These are phyloP conservation scores for Tarsius wallacei DNA, from an alignment of 2,797 vertebrate species.

Conservation along the genomic window DNA sequence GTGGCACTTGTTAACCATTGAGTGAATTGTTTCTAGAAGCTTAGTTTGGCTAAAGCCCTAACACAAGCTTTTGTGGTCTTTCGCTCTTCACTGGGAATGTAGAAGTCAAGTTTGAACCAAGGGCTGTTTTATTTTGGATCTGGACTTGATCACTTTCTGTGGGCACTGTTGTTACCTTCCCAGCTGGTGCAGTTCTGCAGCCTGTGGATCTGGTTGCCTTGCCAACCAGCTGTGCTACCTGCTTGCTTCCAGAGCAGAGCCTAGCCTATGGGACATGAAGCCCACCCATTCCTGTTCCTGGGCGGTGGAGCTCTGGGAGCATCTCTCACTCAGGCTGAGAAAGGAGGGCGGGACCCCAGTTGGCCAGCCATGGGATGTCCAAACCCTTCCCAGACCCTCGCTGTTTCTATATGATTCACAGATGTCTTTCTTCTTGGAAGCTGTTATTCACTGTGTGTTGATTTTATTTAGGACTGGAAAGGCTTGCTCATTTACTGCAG, in stretches of 20 bases:
- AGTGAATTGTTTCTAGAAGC: not conserved
- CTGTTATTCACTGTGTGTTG: fast-evolving
- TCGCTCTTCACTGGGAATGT: not conserved
- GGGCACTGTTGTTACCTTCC: not conserved
- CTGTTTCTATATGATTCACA: not conserved
- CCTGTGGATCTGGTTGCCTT: not conserved
- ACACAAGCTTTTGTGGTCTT: too few relatives aligned
- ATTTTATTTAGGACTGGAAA: too few relatives aligned
- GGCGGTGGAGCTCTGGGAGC: not conserved
- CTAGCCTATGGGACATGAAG: fast-evolving
- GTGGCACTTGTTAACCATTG: not conserved
- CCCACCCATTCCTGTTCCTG: not conserved
- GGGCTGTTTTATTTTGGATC: not conserved
- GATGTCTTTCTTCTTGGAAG: fast-evolving
- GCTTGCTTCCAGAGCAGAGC: not conserved
- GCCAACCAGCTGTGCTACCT: not conserved
- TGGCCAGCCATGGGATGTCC: not conserved
- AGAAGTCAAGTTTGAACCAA: not conserved
- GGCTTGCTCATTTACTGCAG: fast-evolving
- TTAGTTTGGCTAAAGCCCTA: not conserved
- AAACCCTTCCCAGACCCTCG: fast-evolving
- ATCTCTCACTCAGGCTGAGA: not conserved
- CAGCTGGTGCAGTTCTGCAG: fast-evolving
- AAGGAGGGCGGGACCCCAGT: not conserved
- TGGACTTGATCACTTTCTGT: fast-evolving